These are phyloP conservation scores for Chrysolina americana DNA, from an alignment of 2,888 invertebrate genomes.

Conservation along the genomic window DNA sequence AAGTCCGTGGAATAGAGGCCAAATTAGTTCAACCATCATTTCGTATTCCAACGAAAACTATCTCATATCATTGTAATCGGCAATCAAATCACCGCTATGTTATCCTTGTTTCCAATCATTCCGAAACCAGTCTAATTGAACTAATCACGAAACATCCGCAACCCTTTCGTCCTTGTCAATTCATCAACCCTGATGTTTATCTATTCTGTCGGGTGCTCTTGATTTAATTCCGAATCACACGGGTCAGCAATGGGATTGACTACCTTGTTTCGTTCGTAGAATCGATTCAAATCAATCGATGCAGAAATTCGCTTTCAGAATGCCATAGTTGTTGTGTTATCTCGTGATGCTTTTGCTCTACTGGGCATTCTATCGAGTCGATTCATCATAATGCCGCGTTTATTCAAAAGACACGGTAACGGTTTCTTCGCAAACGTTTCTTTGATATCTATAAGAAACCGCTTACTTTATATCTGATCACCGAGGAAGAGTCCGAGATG, in stretches of 20 bases:
- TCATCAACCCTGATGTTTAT: slow-evolving; percentile 34
- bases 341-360: slow-evolving; percentile 22
- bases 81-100: not conserved
- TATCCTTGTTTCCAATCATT: slow-evolving; percentile 9
- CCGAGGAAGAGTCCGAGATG: too few species aligned
- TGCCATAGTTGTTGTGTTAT: slow-evolving; percentile 21
- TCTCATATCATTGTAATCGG: not conserved
- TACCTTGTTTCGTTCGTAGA: slow-evolving; percentile 12
- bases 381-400: not conserved
- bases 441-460: not conserved
- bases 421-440: slow-evolving; percentile 11
- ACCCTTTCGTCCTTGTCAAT: slow-evolving; percentile 23
- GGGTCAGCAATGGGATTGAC: slow-evolving; percentile 32
- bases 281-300: slow-evolving; percentile 40
- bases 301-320: slow-evolving; percentile 35
- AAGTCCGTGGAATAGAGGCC: too few species aligned
- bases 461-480: not conserved
- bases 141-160: slow-evolving; percentile 13
- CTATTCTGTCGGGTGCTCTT: slow-evolving; percentile 33
- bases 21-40: too few species aligned
- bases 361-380: not conserved
- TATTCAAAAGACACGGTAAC: slow-evolving; percentile 4
- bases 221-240: slow-evolving; percentile 34
- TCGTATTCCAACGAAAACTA: not conserved
- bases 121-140: slow-evolving; percentile 5